phyloP scores from a whole-genome alignment of 2,888 invertebrate species.

The Mycalesis mineus region DNA sequence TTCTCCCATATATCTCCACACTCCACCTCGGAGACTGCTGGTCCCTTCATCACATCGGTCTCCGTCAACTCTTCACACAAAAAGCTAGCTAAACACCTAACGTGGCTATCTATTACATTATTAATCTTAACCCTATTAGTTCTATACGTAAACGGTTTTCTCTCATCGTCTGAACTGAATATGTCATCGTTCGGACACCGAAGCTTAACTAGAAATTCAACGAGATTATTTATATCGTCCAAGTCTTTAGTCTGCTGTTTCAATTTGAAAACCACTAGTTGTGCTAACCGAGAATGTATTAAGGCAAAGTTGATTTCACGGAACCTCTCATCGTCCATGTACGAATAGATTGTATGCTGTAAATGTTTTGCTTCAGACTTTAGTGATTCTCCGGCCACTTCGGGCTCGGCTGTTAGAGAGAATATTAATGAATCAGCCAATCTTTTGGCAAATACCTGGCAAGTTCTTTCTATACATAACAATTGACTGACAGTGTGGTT shows the following conservation, averaged over 20 bases:
- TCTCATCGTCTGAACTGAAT: slow-evolving; percentile 79
- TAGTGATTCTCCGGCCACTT: slow-evolving; percentile 77
- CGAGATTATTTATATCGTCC: slow-evolving; percentile 59
- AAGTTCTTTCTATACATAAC: slow-evolving; percentile 66
- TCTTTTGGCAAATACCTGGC: slow-evolving; percentile 83
- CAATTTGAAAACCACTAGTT: slow-evolving; percentile 80
- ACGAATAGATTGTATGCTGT: slow-evolving; percentile 82
- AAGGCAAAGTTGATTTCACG: slow-evolving; percentile 80
- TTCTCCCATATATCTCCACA: slow-evolving; percentile 79
- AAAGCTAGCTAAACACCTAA: slow-evolving; percentile 65
- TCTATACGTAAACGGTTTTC: slow-evolving; percentile 46
- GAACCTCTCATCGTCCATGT: slow-evolving; percentile 83
- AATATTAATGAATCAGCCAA: slow-evolving; percentile 81
- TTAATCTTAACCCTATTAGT: slow-evolving; percentile 52
- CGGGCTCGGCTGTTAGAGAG: slow-evolving; percentile 74
- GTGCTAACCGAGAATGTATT: slow-evolving; percentile 82
- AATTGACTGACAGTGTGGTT: slow-evolving; percentile 65
- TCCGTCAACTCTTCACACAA: slow-evolving; percentile 65
- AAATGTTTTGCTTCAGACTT: slow-evolving; percentile 83
- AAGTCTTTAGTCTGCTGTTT: slow-evolving; percentile 62
- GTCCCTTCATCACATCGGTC: slow-evolving; percentile 54
- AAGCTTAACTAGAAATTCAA: slow-evolving; percentile 59
- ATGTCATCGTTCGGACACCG: slow-evolving; percentile 72
- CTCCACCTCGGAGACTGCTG: slow-evolving; percentile 76
- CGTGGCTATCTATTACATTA: slow-evolving; percentile 57